phyloP scores from a whole-genome alignment of 2,113 vertebrate genomes.

The Aix galericulata region DNA sequence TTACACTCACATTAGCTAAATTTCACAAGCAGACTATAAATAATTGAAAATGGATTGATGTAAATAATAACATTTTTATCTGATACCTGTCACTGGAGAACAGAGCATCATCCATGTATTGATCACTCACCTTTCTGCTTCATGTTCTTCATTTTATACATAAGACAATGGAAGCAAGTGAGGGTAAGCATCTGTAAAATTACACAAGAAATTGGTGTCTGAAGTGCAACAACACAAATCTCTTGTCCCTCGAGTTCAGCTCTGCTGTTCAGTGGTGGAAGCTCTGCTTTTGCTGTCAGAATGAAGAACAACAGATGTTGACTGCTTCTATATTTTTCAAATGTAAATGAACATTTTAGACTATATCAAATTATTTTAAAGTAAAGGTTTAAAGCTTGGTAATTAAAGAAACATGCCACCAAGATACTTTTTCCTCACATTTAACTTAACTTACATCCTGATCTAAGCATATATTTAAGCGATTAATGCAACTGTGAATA shows the following conservation, averaged over 20 bases:
- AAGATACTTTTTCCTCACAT: neutral
- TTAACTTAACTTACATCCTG: neutral
- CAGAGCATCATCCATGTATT: neutral
- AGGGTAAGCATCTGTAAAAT: neutral
- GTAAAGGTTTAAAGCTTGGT: neutral
- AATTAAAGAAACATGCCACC: neutral
- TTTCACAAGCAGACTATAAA: neutral
- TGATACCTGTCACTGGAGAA: neutral
- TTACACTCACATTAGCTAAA: neutral
- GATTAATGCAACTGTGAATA: neutral
- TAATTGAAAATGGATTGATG: neutral
- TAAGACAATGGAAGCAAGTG: neutral
- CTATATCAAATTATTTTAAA: neutral
- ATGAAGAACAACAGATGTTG: neutral
- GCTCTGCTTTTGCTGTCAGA: neutral
- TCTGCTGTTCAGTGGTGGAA: neutral
- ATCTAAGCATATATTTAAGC: neutral
- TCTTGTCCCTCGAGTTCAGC: neutral
- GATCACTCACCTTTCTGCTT: neutral
- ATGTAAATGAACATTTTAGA: neutral
- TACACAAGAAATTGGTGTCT: neutral
- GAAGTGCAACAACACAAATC: neutral
- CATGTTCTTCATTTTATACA: neutral
- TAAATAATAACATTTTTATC: neutral
- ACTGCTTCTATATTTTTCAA: neutral